Evolutionary conservation across 1,140 invertebrate genomes (phyloP).

Genomic region (Rhopalosiphum maidis): DNA sequence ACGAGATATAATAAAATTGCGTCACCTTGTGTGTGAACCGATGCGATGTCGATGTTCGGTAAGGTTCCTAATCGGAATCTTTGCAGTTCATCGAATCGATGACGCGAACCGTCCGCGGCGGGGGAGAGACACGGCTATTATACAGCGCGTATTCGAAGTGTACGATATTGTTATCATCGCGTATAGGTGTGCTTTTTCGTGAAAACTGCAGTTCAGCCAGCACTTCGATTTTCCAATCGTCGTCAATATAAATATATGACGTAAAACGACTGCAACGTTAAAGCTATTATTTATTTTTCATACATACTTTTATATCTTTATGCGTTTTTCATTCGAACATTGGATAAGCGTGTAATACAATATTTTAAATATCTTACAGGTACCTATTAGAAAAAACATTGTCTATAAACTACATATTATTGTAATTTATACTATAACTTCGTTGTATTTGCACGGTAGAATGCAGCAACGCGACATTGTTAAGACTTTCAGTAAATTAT

Average conservation of each 20-base stretch:
- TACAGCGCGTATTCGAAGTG: not conserved
- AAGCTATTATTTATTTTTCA: not conserved
- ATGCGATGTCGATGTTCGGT: not conserved
- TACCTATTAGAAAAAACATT: too few species aligned
- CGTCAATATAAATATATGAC: too few species aligned
- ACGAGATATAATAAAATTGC: constrained; percentile 5
- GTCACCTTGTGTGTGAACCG: constrained; percentile 23
- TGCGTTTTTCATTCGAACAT: not conserved
- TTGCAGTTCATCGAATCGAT: not conserved
- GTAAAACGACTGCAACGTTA: not conserved
- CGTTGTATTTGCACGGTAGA: not conserved
- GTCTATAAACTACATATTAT: not conserved
- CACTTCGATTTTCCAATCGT: not conserved
- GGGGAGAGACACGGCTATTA: not conserved
- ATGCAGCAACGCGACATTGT: not conserved
- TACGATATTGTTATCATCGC: not conserved
- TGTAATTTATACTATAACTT: not conserved
- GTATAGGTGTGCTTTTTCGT: not conserved
- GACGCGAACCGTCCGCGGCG: too few species aligned
- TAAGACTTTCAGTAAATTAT: not conserved
- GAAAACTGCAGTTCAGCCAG: not conserved
- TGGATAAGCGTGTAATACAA: not conserved
- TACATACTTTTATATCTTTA: not conserved
- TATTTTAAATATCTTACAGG: not conserved
- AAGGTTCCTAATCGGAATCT: not conserved